Conservation (phyloP, 2,113 vertebrate species). For the Corythoichthys intestinalis region DNA sequence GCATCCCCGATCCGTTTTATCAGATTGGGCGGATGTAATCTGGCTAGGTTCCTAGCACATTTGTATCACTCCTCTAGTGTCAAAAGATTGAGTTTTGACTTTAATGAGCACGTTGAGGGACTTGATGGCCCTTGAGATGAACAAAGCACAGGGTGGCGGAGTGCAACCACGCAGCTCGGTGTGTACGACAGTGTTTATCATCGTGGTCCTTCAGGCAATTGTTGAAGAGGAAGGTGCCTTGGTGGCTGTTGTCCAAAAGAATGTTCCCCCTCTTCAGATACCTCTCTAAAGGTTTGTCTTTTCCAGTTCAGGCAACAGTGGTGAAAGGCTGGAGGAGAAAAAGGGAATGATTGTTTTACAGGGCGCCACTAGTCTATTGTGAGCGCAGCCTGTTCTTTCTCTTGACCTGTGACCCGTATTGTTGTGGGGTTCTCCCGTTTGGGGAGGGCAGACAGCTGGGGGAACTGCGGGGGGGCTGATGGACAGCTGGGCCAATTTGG, state of each 20-base stretch:
- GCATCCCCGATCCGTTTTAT: background rate
- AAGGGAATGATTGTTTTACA: slow-evolving; percentile 74
- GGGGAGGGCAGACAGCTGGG: slow-evolving; percentile 71
- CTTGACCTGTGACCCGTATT: slow-evolving; percentile 79
- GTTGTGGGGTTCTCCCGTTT: slow-evolving; percentile 68
- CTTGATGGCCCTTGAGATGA: slow-evolving; percentile 53
- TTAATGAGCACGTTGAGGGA: slow-evolving; percentile 44
- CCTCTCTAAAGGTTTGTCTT: slow-evolving; percentile 73
- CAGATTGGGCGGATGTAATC: slow-evolving; percentile 11
- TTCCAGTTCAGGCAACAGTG: slow-evolving; percentile 68
- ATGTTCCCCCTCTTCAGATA: slow-evolving; percentile 51
- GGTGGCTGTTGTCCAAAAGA: slow-evolving; percentile 52
- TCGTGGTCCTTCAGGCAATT: slow-evolving; percentile 47
- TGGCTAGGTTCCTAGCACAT: slow-evolving; percentile 18
- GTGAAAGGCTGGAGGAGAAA: slow-evolving; percentile 55
- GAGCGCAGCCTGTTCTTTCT: slow-evolving; percentile 81
- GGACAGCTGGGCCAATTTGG: slow-evolving; percentile 76
- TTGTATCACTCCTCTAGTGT: slow-evolving; percentile 47
- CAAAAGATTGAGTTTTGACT: slow-evolving; percentile 56
- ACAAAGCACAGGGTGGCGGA: slow-evolving; percentile 51
- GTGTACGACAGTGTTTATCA: slow-evolving; percentile 58
- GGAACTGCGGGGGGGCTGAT: slow-evolving; percentile 61
- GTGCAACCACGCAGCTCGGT: slow-evolving; percentile 39
- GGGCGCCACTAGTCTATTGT: slow-evolving; percentile 78
- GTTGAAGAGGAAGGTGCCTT: slow-evolving; percentile 49